phyloP scores from a whole-genome alignment of 2,888 invertebrate genomes.

The Desoria tigrina region DNA sequence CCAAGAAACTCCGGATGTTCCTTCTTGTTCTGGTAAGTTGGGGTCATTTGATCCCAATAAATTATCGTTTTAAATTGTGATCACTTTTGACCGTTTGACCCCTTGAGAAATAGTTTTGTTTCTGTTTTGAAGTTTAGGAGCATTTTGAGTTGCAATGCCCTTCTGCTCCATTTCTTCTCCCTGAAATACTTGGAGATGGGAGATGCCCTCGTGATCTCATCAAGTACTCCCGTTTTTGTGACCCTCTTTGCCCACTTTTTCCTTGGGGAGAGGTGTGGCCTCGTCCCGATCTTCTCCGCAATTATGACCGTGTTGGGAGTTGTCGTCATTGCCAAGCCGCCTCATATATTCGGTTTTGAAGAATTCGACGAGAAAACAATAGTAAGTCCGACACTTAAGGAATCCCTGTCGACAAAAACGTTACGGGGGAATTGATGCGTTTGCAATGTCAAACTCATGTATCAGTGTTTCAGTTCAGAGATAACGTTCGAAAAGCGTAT shows the following conservation, averaged over 20 bases:
- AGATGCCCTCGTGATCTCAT: slow-evolving; percentile 38
- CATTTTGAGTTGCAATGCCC: slow-evolving; percentile 41
- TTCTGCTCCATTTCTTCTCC: slow-evolving; percentile 37
- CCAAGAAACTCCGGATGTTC: slow-evolving; percentile 20
- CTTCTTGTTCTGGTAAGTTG: slow-evolving; percentile 30
- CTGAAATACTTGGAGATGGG: slow-evolving; percentile 35
- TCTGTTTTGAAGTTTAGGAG: slow-evolving; percentile 43
- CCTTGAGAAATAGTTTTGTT: slow-evolving; percentile 4
- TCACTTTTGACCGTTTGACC: no score
- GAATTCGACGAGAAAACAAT: slow-evolving; percentile 23
- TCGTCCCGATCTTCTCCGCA: slow-evolving; percentile 24
- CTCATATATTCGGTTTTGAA: slow-evolving; percentile 23
- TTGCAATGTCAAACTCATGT: no score
- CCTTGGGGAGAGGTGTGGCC: slow-evolving; percentile 19
- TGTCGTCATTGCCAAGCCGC: slow-evolving; percentile 40
- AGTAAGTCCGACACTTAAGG: slow-evolving; percentile 10
- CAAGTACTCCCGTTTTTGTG: slow-evolving; percentile 28
- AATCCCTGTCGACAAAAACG: no score
- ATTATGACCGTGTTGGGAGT: slow-evolving; percentile 37
- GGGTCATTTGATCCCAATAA: no score
- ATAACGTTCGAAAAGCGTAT: no score
- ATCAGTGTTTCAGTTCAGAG: no score
- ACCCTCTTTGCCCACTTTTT: slow-evolving; percentile 26
- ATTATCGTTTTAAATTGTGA: no score
- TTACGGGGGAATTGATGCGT: no score